Evolutionary conservation across 2,888 invertebrate species (phyloP), one percentile per base, ranked within the genome.

Genomic region (Silvanus unidentatus): DNA sequence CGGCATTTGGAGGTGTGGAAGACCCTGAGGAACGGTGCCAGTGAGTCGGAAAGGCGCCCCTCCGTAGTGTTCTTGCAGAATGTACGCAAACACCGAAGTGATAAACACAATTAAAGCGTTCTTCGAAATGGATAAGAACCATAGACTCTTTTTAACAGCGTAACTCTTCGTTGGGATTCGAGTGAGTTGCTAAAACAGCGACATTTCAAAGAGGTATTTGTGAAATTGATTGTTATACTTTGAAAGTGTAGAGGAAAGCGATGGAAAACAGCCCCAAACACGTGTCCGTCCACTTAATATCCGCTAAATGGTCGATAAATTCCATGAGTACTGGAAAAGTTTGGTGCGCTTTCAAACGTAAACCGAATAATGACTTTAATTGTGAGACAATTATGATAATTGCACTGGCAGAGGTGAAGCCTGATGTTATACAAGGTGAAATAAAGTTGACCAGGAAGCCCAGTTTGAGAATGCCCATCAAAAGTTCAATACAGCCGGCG

Each of bases 361-460:
- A 73, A 6, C 89, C 89, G 16, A 89, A 71, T 39, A 89, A 72
- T 40, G 81, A 83, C 71, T 86, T 87, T 10, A 88, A 55, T 71
- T 92, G 91, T 4, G 85, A 79, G 28, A 77, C 74, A 32, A 84
- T 79, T 56, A 92, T 88, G 58, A 88, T 86, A 9, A 88, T 68
- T 0, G 91, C 85, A 13, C 88, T 88, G 8, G 88, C 90, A 1
- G 89, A 84, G 34, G 90, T 90, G 68, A 92, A 92, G 1, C 88
- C 90, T 53, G 84, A 84, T 12, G 86, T 86, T 41, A 91, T 88
- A 8, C 90, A 84, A 16, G 84, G 77, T 0, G 91, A 88, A 57
- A 92, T 91, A 63, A 91, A 84, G 58, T 88, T 88, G 44, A 91
- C 85, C 54, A 91, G 72, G 68, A 90, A 89, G 42, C 90, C 90